phyloP scores from a whole-genome alignment of 2,888 invertebrate genomes.

The Ormyrus pomaceus region DNA sequence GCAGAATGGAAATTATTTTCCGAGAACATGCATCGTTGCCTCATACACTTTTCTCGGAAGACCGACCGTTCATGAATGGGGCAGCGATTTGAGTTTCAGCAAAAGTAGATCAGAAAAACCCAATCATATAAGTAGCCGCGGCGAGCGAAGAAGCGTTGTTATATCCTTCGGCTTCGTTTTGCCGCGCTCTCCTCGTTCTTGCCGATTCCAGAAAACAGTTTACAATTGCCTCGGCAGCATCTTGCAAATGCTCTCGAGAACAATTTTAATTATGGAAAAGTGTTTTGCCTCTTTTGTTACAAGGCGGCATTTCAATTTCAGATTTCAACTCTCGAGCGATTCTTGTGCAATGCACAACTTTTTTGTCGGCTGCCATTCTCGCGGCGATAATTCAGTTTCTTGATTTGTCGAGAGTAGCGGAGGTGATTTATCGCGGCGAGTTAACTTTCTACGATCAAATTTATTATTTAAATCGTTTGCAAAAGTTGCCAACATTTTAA shows the following conservation, averaged over 20 bases:
- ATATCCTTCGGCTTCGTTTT: too few species aligned
- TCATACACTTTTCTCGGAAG: slow-evolving; percentile 30
- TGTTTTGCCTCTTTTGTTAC: background rate
- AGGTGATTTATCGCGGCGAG: too few species aligned
- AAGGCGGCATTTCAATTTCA: slow-evolving; percentile 2
- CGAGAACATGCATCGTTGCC: slow-evolving; percentile 37
- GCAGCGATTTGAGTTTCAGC: slow-evolving; percentile 24
- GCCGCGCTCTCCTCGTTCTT: background rate
- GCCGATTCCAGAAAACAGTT: slow-evolving; percentile 18
- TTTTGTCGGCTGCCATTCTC: too few species aligned
- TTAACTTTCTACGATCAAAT: too few species aligned
- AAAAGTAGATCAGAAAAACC: slow-evolving; percentile 28
- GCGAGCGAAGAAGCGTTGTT: slow-evolving; percentile 3
- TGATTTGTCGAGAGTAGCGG: too few species aligned
- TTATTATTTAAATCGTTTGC: too few species aligned
- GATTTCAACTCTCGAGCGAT: background rate
- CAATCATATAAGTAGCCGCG: slow-evolving; percentile 13
- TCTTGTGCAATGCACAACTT: too few species aligned
- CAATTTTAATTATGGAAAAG: slow-evolving; percentile 35
- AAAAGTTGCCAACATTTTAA: too few species aligned
- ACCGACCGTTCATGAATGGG: slow-evolving; percentile 10
- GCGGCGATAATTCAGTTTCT: too few species aligned
- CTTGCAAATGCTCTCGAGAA: background rate
- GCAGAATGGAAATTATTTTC: slow-evolving; percentile 46
- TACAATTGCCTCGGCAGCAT: background rate